A percentile compares a stretch with the other conserved stretches of the same genome.
phyloP scores from a whole-genome alignment of 1,140 invertebrate genomes.

The Drosophila miranda region DNA sequence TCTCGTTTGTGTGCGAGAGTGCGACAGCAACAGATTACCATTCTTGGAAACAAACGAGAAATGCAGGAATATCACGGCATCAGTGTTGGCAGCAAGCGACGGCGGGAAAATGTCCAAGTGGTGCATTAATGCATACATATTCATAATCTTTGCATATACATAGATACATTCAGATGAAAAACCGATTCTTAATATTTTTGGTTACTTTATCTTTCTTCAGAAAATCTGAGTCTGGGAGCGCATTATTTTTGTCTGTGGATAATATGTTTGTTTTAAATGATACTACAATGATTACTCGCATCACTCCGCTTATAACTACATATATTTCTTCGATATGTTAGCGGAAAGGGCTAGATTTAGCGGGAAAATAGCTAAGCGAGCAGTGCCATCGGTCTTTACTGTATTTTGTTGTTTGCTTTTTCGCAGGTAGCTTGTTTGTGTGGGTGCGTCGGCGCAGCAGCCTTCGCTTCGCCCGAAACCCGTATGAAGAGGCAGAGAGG shows the following conservation, averaged over 20 bases:
- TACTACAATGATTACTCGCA: too few species aligned
- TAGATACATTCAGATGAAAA: neutral
- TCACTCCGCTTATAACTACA: too few species aligned
- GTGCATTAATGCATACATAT: neutral
- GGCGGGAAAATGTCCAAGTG: constrained; percentile 13
- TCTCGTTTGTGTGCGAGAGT: constrained; percentile 5
- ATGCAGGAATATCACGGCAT: constrained; percentile 11
- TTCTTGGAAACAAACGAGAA: constrained; percentile 61
- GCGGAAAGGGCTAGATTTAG: neutral
- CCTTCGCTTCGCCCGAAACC: neutral
- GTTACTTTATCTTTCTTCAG: too few species aligned
- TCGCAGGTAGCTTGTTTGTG: constrained; percentile 51
- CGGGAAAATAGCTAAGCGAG: neutral
- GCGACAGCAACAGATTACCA: constrained; percentile 20
- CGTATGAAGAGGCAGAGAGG: too few species aligned
- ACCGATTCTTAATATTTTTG: too few species aligned
- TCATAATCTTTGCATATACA: neutral
- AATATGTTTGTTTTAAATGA: too few species aligned
- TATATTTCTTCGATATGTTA: too few species aligned
- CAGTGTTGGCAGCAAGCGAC: constrained; percentile 23
- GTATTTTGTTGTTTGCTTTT: constrained; percentile 24
- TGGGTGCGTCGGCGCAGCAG: constrained; percentile 33
- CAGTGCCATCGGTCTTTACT: constrained; percentile 29
- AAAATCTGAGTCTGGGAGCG: too few species aligned
- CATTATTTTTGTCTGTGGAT: too few species aligned